These are phyloP conservation scores for Pipistrellus kuhlii DNA, from an alignment of 2,797 vertebrate genomes.

Conservation along the genomic window DNA sequence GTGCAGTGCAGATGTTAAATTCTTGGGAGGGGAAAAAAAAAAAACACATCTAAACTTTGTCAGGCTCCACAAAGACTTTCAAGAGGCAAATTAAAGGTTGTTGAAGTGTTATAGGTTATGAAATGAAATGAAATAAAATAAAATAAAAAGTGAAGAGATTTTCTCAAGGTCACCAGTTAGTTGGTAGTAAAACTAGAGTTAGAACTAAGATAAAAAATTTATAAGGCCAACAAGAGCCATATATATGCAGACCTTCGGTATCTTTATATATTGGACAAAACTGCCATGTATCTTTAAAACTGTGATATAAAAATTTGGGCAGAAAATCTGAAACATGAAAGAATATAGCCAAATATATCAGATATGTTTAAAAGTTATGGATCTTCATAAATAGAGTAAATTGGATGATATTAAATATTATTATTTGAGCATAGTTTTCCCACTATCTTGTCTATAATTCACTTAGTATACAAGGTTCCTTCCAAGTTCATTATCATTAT, in stretches of 20 bases:
- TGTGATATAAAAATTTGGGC: conserved; percentile 20
- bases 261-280: conserved; percentile 23
- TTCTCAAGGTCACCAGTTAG: conserved; percentile 27
- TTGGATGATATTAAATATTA: background rate
- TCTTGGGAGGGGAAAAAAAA: background rate
- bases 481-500: conserved; percentile 59
- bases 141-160: background rate
- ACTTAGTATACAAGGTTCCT: conserved; percentile 41
- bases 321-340: conserved; percentile 38
- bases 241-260: background rate
- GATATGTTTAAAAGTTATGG: conserved; percentile 34
- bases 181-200: conserved; percentile 33
- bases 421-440: background rate
- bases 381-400: conserved; percentile 42
- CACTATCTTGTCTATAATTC: conserved; percentile 25
- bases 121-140: conserved; percentile 10
- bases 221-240: background rate
- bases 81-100: conserved; percentile 50
- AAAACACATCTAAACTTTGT: background rate
- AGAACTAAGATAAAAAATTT: conserved; percentile 24
- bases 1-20: background rate
- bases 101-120: background rate
- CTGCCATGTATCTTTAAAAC: conserved; percentile 23
- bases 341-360: background rate
- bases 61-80: background rate